These are phyloP conservation scores for Coelopa frigida DNA, from an alignment of 1,140 invertebrate genomes.

Conservation along the genomic window DNA sequence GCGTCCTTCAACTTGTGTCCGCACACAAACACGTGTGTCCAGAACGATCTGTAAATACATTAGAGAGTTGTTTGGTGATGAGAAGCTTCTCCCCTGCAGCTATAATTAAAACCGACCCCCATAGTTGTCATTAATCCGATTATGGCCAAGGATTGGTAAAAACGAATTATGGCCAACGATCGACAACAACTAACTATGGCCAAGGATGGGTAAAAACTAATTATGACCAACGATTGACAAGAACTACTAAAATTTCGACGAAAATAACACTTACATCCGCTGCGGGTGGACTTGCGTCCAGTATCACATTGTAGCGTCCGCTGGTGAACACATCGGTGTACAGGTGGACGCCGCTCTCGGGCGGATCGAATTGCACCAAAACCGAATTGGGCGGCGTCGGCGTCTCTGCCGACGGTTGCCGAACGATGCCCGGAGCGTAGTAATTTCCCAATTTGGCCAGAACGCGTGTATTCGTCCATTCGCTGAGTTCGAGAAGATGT, in stretches of 20 bases:
- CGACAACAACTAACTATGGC: no score
- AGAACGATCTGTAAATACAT: slow-evolving; percentile 44
- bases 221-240: no score
- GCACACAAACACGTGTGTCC: slow-evolving; percentile 48
- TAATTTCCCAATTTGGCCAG: slow-evolving; percentile 73
- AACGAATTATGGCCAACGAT: no score
- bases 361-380: slow-evolving; percentile 65
- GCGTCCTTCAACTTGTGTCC: slow-evolving; percentile 36
- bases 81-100: no score
- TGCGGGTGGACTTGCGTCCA: slow-evolving; percentile 83
- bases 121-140: no score
- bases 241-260: no score
- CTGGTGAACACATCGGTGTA: slow-evolving; percentile 66
- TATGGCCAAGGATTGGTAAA: no score
- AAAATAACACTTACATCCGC: slow-evolving; percentile 46
- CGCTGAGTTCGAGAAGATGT: slow-evolving; percentile 79
- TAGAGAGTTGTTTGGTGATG: no score
- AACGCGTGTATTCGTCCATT: slow-evolving; percentile 85
- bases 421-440: slow-evolving; percentile 77
- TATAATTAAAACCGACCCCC: no score
- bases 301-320: slow-evolving; percentile 81
- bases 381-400: slow-evolving; percentile 56
- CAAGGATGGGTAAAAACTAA: no score
- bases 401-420: slow-evolving; percentile 36
- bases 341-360: slow-evolving; percentile 49